A percentile compares a stretch with the other conserved stretches of the same genome.
phyloP scores from a whole-genome alignment of 30 jellyfish, hydroid and myxozoan genomes.

The Cassiopea xamachana region DNA sequence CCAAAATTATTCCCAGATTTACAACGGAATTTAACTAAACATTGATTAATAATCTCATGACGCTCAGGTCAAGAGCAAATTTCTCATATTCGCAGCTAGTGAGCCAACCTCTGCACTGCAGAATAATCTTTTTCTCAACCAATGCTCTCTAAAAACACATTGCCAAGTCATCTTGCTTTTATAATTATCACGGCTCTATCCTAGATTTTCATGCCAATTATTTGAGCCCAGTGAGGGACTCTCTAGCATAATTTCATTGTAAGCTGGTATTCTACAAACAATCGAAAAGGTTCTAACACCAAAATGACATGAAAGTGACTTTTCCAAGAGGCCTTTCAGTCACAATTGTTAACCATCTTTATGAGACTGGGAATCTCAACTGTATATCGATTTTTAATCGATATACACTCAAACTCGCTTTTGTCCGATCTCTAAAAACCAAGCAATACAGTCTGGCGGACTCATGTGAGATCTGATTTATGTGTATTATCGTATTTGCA shows the following conservation, averaged over 20 bases:
- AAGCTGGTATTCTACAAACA: neutral
- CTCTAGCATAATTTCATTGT: too few relatives aligned
- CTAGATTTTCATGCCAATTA: too few relatives aligned
- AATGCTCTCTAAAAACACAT: neutral
- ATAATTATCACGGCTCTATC: neutral
- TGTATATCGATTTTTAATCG: too few relatives aligned
- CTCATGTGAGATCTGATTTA: too few relatives aligned
- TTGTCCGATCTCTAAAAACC: too few relatives aligned
- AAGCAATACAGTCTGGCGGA: too few relatives aligned
- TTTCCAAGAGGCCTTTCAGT: neutral
- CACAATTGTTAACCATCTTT: too few relatives aligned
- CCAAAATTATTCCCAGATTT: constrained; percentile 56
- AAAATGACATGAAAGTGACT: neutral
- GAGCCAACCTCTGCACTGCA: neutral
- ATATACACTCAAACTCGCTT: too few relatives aligned
- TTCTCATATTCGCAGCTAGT: neutral
- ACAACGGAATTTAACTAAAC: constrained; percentile 49
- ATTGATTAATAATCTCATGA: constrained; percentile 35
- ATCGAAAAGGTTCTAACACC: neutral
- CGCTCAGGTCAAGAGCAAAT: constrained; percentile 55
- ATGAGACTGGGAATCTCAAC: too few relatives aligned
- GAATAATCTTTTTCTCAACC: neutral
- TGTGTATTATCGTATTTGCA: too few relatives aligned
- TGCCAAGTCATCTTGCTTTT: neutral
- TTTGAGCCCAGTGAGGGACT: too few relatives aligned